These are phyloP conservation scores for Hyphantria cunea DNA, from an alignment of 1,140 invertebrate genomes.

Conservation along the genomic window DNA sequence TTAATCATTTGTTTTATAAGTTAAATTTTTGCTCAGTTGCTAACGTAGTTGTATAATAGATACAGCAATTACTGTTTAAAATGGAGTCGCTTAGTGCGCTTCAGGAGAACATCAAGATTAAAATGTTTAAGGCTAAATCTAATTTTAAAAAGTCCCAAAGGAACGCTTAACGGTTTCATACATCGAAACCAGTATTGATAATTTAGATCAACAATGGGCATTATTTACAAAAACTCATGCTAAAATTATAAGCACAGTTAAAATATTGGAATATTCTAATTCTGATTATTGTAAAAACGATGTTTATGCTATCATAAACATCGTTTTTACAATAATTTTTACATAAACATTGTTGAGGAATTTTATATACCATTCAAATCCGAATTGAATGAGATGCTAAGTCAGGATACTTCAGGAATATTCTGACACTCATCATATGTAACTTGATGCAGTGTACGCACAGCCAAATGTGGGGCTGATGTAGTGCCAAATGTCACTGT, in stretches of 20 bases:
- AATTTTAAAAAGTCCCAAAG: slow-evolving; percentile 11
- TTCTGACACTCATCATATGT: slow-evolving; percentile 33
- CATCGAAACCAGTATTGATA: slow-evolving; percentile 3
- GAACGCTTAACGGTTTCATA: slow-evolving; percentile 1
- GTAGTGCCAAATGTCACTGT: slow-evolving; percentile 51
- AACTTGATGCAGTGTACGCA: slow-evolving; percentile 45
- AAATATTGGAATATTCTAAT: not conserved
- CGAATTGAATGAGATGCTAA: too few relatives aligned
- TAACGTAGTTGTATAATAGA: too few relatives aligned
- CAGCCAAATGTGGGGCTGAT: slow-evolving; percentile 35
- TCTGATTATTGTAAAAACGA: slow-evolving; percentile 6
- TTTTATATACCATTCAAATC: too few relatives aligned
- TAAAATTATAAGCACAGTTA: slow-evolving; percentile 5
- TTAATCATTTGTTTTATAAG: too few relatives aligned
- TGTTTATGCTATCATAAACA: too few relatives aligned
- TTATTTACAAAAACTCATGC: not conserved
- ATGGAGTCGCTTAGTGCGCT: too few relatives aligned
- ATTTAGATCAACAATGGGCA: slow-evolving; percentile 10
- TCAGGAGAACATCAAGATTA: too few relatives aligned
- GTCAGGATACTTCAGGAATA: slow-evolving; percentile 8
- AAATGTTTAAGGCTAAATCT: not conserved
- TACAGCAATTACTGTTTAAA: not conserved
- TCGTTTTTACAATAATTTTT: too few relatives aligned
- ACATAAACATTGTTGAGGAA: too few relatives aligned
- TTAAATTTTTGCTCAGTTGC: too few relatives aligned